These are phyloP conservation scores for Meriones unguiculatus DNA, from an alignment of 2,113 vertebrate genomes.

Conservation along the genomic window DNA sequence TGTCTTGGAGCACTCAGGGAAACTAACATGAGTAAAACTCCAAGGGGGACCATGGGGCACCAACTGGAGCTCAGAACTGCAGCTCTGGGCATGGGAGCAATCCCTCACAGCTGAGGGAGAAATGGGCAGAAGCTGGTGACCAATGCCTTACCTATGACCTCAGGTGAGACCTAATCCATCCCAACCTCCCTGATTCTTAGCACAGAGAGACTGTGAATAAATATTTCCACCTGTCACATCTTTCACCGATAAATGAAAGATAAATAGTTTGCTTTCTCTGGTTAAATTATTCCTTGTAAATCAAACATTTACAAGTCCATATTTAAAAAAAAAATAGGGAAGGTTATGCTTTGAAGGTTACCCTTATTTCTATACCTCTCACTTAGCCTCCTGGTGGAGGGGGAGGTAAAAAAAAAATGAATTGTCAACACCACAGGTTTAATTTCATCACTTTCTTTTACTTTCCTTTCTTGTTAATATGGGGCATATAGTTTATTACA, in stretches of 20 bases:
- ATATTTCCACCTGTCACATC: background rate
- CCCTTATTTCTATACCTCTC: background rate
- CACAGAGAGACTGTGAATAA: background rate
- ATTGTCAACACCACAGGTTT: background rate
- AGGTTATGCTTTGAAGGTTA: background rate
- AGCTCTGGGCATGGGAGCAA: background rate
- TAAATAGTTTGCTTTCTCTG: background rate
- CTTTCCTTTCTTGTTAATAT: background rate
- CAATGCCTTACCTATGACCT: background rate
- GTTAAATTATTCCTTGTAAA: background rate
- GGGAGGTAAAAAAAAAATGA: background rate
- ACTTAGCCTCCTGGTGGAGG: background rate
- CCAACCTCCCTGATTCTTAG: background rate
- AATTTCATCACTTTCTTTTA: background rate
- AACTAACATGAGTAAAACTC: background rate
- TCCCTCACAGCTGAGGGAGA: background rate
- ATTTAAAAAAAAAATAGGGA: background rate
- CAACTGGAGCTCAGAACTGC: background rate
- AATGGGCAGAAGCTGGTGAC: background rate
- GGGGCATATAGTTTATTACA: background rate
- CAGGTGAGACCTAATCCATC: background rate
- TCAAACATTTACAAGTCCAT: background rate
- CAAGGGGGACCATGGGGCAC: no score
- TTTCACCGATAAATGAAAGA: background rate
- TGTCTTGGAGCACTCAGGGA: background rate